A percentile compares a stretch with the other conserved stretches of the same genome.
Evolutionary conservation across 2,888 invertebrate species (phyloP).

Genomic region (Aphrophora alni): DNA sequence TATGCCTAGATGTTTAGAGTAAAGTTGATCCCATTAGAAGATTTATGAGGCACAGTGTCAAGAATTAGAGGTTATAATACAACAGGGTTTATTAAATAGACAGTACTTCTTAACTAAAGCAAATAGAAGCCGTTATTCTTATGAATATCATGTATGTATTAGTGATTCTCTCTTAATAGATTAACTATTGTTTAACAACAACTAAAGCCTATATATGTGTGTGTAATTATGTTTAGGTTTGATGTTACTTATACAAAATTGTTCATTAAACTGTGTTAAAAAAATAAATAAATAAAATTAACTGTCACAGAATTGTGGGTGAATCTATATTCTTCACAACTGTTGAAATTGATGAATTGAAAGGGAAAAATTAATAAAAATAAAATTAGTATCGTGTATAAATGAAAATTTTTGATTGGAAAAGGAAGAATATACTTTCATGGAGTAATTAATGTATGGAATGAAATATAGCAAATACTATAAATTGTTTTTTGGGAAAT

Average conservation of each 20-base stretch:
- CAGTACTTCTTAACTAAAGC: slow-evolving; percentile 20
- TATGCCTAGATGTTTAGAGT: slow-evolving; percentile 39
- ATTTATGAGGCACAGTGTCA: slow-evolving; percentile 33
- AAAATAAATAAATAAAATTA: background rate
- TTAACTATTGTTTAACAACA: background rate
- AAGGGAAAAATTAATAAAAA: background rate
- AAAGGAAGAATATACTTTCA: no score
- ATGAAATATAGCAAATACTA: no score
- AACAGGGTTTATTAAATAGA: slow-evolving; percentile 2
- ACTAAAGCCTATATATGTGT: background rate
- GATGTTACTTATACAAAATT: background rate
- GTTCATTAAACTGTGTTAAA: background rate
- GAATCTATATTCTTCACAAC: background rate
- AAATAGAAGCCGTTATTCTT: background rate
- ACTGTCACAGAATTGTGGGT: background rate
- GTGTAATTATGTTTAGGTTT: background rate
- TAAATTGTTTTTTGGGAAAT: no score
- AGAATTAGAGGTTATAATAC: slow-evolving; percentile 12
- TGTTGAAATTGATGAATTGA: background rate
- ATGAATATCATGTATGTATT: no score
- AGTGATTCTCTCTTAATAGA: no score
- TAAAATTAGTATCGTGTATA: background rate
- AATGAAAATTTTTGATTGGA: no score
- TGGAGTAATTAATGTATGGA: no score
- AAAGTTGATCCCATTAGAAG: slow-evolving; percentile 40